A percentile compares a stretch with the other conserved stretches of the same genome.
Evolutionary conservation across 2,888 invertebrate species (phyloP).

Genomic region (Portevinia maculata): DNA sequence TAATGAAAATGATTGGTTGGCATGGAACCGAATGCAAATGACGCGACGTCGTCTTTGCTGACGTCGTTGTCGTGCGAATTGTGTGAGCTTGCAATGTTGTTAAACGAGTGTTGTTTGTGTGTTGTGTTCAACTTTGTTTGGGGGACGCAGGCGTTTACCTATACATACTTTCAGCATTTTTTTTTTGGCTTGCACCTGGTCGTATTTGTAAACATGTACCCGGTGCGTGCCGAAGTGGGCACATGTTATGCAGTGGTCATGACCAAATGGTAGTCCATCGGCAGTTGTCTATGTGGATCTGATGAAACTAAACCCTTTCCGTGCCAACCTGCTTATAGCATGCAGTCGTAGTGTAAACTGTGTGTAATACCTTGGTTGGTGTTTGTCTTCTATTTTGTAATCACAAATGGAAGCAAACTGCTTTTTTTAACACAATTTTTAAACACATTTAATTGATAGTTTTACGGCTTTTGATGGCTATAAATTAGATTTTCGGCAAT

Average conservation of each 20-base stretch:
- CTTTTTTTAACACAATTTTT: neutral
- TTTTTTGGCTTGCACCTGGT: slow-evolving; percentile 44
- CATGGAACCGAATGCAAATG: slow-evolving; percentile 48
- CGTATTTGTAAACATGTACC: slow-evolving; percentile 35
- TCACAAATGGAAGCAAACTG: slow-evolving; percentile 4
- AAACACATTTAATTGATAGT: slow-evolving; percentile 37
- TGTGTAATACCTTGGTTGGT: slow-evolving; percentile 6
- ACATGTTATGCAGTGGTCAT: slow-evolving; percentile 57
- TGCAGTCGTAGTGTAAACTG: slow-evolving; percentile 28
- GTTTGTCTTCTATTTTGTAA: slow-evolving; percentile 1
- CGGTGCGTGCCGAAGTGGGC: slow-evolving; percentile 49
- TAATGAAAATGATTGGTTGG: slow-evolving; percentile 56
- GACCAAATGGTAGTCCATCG: slow-evolving; percentile 32
- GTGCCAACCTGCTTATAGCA: slow-evolving; percentile 35
- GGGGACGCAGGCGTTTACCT: too few species aligned
- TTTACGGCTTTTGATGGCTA: slow-evolving; percentile 28
- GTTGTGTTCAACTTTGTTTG: neutral
- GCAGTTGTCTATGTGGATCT: slow-evolving; percentile 48
- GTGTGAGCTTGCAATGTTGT: slow-evolving; percentile 28
- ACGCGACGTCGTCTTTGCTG: neutral
- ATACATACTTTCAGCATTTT: neutral
- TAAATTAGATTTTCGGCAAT: slow-evolving; percentile 21
- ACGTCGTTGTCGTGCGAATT: slow-evolving; percentile 30
- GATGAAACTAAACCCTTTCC: slow-evolving; percentile 34
- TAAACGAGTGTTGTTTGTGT: slow-evolving; percentile 3